Evolutionary conservation across 92 coral and sea anemone genomes (phyloP).

Genomic region (Phenganax stokvisi): DNA sequence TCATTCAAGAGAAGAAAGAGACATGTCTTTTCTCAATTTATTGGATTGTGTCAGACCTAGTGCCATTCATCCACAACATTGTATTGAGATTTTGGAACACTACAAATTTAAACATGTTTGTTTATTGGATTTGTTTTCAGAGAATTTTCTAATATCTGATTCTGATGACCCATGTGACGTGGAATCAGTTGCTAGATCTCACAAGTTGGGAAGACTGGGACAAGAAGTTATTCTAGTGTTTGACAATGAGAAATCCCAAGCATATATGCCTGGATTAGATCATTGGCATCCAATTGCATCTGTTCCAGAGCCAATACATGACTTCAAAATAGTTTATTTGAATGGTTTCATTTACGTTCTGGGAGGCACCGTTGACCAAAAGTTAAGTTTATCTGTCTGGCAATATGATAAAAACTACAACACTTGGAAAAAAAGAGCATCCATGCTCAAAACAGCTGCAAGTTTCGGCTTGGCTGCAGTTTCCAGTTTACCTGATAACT

Average conservation of each 20-base stretch:
- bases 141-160: not conserved
- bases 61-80: not conserved
- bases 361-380: slow-evolving; percentile 9
- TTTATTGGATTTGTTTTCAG: not conserved
- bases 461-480: slow-evolving; percentile 27
- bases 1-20: slow-evolving; percentile 8
- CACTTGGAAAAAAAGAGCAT: slow-evolving; percentile 18
- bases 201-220: not conserved
- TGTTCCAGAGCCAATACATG: not conserved
- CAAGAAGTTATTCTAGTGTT: not conserved
- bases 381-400: slow-evolving; percentile 20
- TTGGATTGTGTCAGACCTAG: not conserved
- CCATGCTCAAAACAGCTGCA: slow-evolving; percentile 39
- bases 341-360: slow-evolving; percentile 22
- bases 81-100: not conserved
- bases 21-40: not conserved
- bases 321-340: slow-evolving; percentile 4
- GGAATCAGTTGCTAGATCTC: no score
- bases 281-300: slow-evolving; percentile 1
- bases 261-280: not conserved
- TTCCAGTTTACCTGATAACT: no score
- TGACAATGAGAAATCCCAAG: not conserved
- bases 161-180: no score
- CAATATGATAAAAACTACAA: not conserved
- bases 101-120: not conserved